Evolutionary conservation across 2,113 vertebrate genomes (phyloP).

Genomic region (Phaetusa simplex): DNA sequence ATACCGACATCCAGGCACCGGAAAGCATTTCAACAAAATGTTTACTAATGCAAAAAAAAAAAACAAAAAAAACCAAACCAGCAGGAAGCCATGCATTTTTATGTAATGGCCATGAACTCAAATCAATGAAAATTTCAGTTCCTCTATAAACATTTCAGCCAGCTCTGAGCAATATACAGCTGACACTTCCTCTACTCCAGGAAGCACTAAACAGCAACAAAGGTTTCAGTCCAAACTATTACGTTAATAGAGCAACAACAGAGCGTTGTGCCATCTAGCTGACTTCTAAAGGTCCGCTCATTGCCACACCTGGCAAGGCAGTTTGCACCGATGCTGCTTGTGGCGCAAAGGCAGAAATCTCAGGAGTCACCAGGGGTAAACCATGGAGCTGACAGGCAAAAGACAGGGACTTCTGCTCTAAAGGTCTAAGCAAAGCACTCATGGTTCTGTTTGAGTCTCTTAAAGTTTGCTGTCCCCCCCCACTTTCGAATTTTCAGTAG

Average conservation of each 20-base stretch:
- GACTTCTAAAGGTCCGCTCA: background rate
- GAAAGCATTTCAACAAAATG: conserved; percentile 34
- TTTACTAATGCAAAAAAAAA: conserved; percentile 36
- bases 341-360: background rate
- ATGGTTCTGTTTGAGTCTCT: background rate
- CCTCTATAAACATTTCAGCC: conserved; percentile 66
- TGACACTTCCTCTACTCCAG: conserved; percentile 52
- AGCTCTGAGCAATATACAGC: conserved; percentile 47
- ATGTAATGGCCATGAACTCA: conserved; percentile 29
- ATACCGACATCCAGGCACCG: background rate
- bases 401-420: background rate
- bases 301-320: background rate
- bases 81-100: conserved; percentile 44
- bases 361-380: background rate
- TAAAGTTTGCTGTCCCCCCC: background rate
- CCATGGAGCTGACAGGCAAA: background rate
- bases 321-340: background rate
- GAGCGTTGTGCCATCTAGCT: background rate
- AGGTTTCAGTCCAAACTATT: conserved; percentile 20
- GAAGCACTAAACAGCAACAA: conserved; percentile 32
- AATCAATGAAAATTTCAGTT: conserved; percentile 61
- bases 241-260: background rate
- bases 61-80: background rate
- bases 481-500: background rate
- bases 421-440: background rate